phyloP scores from a whole-genome alignment of 64 coral and sea anemone species.

The Anthopleura sola region DNA sequence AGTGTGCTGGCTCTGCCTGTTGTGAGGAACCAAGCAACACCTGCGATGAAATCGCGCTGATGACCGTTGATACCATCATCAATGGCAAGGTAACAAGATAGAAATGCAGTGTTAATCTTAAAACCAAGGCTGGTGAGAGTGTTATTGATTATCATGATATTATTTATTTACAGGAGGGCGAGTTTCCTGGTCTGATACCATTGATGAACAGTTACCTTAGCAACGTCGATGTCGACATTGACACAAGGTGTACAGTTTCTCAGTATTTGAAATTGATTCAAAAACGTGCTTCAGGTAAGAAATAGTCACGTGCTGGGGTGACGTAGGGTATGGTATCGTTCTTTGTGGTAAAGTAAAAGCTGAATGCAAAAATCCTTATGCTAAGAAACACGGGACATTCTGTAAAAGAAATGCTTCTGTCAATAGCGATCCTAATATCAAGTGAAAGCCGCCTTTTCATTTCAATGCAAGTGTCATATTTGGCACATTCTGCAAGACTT shows the following conservation, averaged over 20 bases:
- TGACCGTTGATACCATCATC: constrained; percentile 83
- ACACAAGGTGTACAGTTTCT: constrained; percentile 89
- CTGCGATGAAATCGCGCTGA: constrained; percentile 60
- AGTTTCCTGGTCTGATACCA: constrained; percentile 93
- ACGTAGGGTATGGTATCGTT: too few species aligned
- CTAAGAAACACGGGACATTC: too few species aligned
- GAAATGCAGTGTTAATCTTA: too few species aligned
- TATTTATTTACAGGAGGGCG: constrained; percentile 54
- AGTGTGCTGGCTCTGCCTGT: not conserved
- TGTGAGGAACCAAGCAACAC: not conserved
- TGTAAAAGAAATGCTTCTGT: too few species aligned
- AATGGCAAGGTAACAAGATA: constrained; percentile 94
- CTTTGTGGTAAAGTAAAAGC: too few species aligned
- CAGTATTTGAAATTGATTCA: constrained; percentile 90
- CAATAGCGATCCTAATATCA: too few species aligned
- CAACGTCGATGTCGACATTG: constrained; percentile 87
- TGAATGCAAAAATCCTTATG: too few species aligned
- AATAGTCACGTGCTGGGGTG: too few species aligned
- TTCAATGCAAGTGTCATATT: too few species aligned
- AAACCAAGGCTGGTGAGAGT: too few species aligned
- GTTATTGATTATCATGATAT: not conserved
- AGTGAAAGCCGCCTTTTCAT: too few species aligned
- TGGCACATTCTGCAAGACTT: too few species aligned
- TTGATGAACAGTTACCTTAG: constrained; percentile 94
- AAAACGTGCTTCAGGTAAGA: constrained; percentile 83